Evolutionary conservation across 2,888 invertebrate genomes (phyloP).

Genomic region (Coremacera marginata): DNA sequence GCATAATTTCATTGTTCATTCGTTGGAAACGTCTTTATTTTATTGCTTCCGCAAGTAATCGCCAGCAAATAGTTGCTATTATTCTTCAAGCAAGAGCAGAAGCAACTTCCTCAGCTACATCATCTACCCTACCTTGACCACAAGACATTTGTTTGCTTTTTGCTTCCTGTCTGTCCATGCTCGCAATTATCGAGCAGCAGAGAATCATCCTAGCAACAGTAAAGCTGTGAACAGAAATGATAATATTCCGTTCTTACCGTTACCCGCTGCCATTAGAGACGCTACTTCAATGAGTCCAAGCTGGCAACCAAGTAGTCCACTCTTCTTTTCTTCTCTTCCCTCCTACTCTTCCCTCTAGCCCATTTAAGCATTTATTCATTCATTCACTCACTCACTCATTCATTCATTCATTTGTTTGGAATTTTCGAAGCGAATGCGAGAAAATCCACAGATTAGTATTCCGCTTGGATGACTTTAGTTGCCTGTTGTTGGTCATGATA

Average conservation of each 20-base stretch:
- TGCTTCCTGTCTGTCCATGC: background rate
- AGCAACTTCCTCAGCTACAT: background rate
- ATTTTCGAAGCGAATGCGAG: conserved; percentile 35
- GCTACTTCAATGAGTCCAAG: background rate
- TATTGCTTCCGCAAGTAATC: too few species aligned
- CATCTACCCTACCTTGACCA: background rate
- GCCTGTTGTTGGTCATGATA: conserved; percentile 11
- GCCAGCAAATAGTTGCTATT: too few species aligned
- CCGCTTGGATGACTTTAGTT: conserved; percentile 33
- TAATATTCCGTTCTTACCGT: background rate
- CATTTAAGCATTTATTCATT: background rate
- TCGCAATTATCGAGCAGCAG: conserved; percentile 9
- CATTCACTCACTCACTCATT: background rate
- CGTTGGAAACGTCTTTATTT: too few species aligned
- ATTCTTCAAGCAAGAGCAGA: background rate
- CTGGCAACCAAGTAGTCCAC: background rate
- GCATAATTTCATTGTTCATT: too few species aligned
- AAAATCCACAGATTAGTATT: conserved; percentile 38
- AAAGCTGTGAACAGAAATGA: conserved; percentile 8
- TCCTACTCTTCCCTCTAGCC: background rate
- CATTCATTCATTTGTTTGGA: conserved; percentile 22
- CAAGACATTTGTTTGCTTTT: conserved; percentile 8
- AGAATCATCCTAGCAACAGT: background rate
- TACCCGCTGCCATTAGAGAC: background rate
- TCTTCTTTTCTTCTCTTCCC: background rate